Evolutionary conservation across 2,797 vertebrate genomes (phyloP).

Genomic region (Dromococcyx pavoninus): DNA sequence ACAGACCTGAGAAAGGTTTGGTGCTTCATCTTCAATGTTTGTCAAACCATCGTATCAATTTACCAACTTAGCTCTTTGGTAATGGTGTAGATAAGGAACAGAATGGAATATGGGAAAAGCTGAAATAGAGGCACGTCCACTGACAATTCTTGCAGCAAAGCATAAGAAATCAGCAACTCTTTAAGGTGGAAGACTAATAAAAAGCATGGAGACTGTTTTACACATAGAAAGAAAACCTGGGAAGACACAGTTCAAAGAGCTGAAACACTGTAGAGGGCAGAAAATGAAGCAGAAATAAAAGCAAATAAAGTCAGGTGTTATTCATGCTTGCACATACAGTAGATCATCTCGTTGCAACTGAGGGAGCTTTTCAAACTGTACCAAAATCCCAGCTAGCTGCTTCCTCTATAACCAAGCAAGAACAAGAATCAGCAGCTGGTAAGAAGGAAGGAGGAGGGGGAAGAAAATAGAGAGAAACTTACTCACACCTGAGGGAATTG

Average conservation of each 20-base stretch:
- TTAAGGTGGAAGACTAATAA: background rate
- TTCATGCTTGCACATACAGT: background rate
- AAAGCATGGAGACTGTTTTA: background rate
- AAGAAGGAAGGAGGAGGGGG: background rate
- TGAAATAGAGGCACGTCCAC: background rate
- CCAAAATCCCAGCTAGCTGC: background rate
- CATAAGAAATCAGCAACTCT: background rate
- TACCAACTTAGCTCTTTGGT: background rate
- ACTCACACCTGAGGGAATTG: background rate
- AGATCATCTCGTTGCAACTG: background rate
- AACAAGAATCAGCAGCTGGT: background rate
- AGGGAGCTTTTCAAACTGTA: background rate
- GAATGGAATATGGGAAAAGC: background rate
- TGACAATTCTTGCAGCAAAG: background rate
- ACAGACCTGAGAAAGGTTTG: background rate
- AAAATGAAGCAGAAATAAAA: background rate
- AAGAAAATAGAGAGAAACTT: background rate
- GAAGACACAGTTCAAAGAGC: background rate
- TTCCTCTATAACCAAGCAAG: background rate
- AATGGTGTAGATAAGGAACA: background rate
- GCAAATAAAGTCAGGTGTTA: background rate
- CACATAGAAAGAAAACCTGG: background rate
- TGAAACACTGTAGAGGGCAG: background rate
- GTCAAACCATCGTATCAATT: rapidly evolving
- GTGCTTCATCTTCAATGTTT: background rate